Conservation (phyloP, 2,888 invertebrate genomes). For the Drosophila longiperda region DNA sequence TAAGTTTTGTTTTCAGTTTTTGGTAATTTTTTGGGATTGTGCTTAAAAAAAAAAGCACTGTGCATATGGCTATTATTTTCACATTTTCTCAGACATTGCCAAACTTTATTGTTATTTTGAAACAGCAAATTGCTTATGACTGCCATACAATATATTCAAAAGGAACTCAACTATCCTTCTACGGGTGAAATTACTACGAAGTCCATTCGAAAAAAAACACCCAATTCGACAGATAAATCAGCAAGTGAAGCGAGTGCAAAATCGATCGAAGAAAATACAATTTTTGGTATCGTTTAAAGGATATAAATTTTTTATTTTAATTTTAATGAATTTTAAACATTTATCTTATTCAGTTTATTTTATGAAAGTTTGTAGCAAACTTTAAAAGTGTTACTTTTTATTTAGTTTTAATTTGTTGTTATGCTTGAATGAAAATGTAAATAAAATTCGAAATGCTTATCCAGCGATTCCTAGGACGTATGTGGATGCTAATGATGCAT, state of each 20-base stretch:
- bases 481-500: conserved; percentile 65
- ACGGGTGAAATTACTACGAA: neutral
- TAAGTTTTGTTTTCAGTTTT: conserved; percentile 52
- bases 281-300: neutral
- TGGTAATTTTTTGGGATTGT: conserved; percentile 11
- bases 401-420: neutral
- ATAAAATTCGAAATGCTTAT: conserved; percentile 17
- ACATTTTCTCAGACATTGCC: neutral
- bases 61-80: conserved; percentile 33
- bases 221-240: neutral
- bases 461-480: conserved; percentile 1
- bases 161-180: neutral
- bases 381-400: neutral
- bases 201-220: neutral
- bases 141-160: neutral
- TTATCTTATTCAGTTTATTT: too few relatives aligned
- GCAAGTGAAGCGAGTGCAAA: neutral
- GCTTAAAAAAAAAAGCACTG: conserved; percentile 2
- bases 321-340: too few relatives aligned
- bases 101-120: conserved; percentile 12
- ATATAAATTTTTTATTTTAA: neutral
- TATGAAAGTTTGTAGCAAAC: too few relatives aligned
- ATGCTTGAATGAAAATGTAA: neutral
- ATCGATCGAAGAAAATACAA: rapidly evolving
- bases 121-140: conserved; percentile 1